These are phyloP conservation scores for Notamacropus eugenii DNA, from an alignment of 2,797 vertebrate species.

Conservation along the genomic window DNA sequence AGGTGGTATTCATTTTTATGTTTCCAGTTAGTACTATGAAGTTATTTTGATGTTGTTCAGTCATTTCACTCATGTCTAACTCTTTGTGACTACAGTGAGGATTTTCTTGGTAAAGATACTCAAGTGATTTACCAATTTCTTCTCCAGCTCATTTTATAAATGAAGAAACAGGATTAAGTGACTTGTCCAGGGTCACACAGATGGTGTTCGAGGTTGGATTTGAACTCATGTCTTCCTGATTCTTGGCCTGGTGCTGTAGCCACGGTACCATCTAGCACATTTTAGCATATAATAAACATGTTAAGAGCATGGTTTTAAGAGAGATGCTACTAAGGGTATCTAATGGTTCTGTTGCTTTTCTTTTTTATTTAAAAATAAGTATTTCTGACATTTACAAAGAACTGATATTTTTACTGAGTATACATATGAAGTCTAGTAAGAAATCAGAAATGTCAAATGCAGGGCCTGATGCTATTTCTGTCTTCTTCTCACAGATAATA, in stretches of 20 bases:
- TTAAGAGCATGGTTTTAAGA: background rate
- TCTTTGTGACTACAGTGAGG: background rate
- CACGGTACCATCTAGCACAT: background rate
- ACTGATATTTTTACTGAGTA: background rate
- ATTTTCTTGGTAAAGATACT: background rate
- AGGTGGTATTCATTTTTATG: conserved; percentile 38
- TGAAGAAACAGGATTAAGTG: background rate
- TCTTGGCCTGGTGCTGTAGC: no score
- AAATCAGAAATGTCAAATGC: background rate
- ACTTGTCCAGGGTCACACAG: background rate
- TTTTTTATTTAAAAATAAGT: background rate
- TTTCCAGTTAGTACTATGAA: conserved; percentile 24
- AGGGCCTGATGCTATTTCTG: background rate
- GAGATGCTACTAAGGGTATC: background rate
- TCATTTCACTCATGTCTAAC: background rate
- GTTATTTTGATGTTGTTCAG: conserved; percentile 19
- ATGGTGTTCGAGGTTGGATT: background rate
- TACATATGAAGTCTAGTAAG: conserved; percentile 4
- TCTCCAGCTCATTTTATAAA: background rate
- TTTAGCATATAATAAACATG: background rate
- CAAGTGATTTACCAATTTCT: background rate
- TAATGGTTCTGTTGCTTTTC: background rate
- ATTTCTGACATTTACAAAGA: background rate
- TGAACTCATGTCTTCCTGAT: background rate
- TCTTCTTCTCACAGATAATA: background rate